Conservation (phyloP, 2,888 invertebrate species). For the Troilus luridus region DNA sequence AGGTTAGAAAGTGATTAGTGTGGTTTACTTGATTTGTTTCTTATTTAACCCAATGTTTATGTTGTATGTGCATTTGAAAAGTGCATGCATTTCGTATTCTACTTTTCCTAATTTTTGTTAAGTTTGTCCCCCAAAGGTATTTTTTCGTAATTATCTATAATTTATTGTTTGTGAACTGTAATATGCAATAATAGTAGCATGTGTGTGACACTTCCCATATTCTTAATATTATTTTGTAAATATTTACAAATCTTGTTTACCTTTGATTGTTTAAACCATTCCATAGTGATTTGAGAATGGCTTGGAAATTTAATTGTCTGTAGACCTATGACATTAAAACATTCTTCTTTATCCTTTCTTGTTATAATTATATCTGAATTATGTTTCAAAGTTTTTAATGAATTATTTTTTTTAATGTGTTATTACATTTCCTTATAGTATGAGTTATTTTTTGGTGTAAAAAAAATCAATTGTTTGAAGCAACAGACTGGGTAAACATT, state of each 20-base stretch:
- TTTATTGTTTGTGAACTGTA: neutral
- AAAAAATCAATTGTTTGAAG: too few species aligned
- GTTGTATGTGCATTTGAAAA: neutral
- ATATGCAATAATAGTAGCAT: neutral
- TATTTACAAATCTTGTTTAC: neutral
- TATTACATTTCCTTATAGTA: too few species aligned
- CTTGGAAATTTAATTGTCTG: neutral
- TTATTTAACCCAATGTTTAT: neutral
- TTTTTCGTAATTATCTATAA: neutral
- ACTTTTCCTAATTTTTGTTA: neutral
- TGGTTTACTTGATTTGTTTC: neutral
- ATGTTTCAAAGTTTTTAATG: neutral
- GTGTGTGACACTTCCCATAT: neutral
- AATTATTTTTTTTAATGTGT: too few species aligned
- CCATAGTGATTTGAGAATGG: neutral
- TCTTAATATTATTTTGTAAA: neutral
- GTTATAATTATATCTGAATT: neutral
- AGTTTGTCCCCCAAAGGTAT: neutral
- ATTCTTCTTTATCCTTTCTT: neutral
- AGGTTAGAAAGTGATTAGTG: slow-evolving; percentile 47
- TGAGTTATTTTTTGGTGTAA: too few species aligned
- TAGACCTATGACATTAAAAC: neutral
- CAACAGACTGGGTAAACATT: too few species aligned
- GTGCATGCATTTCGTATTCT: neutral
- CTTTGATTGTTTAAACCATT: neutral